Base-by-base conservation (phyloP, 35 echinoderm and acorn worm genomes). In the Diadema setosum region DNA sequence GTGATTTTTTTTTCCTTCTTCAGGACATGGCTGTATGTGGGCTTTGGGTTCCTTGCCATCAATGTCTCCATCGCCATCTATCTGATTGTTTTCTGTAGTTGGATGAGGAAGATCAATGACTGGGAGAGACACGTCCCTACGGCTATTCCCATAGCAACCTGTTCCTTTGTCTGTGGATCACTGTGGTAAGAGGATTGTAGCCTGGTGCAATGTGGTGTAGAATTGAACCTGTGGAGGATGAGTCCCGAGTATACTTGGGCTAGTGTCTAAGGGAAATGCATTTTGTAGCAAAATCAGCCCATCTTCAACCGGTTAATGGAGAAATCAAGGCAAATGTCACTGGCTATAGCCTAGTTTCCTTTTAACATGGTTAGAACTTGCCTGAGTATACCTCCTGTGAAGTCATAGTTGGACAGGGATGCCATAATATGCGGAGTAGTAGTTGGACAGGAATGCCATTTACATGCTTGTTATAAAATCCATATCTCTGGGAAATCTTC, bases 101-200 rank as follows among this genome's bases (percentile, higher is more conserved):
- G 93, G 89, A 92, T 99, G 17, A 89, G 65, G 30, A 99, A 99
- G 82, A 99, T 92, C 58, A 55, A 88, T 5, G 93, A 99, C 46
- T 99, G 96, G 96, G 96, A 99, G 36, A 83, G 76, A n/a, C 92
- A 94, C 45, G 58, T 58, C 17, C 96, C 96, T 4, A 86, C 87
- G 30, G 92, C 92, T 6, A 89, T 99, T 14, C 96, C 96, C 1
- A 82, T 99, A 46, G 96, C 96, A 90, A 99, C 96, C 15, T 90
- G 82, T 52, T 82, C 89, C 15, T 99, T 99, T 60, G 81, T 99
- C 33, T 56, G 81, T 35, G 96, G 96, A 45, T 55, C 85, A 67
- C 59, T 99, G 32, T 98, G 96, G 96, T 98, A 86, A 92, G 88
- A 81, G 23, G 20, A 8, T 64, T n/a, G n/a, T n/a, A n/a, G n/a